phyloP scores from a whole-genome alignment of 2,797 vertebrate genomes.

The Rhynchotus rufescens region DNA sequence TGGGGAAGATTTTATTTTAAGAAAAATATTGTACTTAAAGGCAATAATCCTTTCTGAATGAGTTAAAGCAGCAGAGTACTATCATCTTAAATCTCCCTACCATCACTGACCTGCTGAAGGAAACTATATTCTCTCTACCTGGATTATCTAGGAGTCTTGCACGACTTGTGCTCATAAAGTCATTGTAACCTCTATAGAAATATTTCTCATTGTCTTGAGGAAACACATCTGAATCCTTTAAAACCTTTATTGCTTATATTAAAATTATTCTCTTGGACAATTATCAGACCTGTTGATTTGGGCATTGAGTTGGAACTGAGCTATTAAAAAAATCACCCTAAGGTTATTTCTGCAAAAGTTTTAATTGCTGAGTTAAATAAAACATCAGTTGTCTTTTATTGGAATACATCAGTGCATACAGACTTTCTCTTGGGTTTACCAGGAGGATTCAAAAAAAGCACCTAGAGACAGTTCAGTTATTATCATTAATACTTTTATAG shows the following conservation, averaged over 20 bases:
- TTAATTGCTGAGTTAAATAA: slow-evolving; percentile 69
- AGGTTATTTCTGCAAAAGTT: slow-evolving; percentile 46
- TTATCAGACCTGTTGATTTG: slow-evolving; percentile 18
- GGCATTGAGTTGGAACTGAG: slow-evolving; percentile 35
- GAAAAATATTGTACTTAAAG: neutral
- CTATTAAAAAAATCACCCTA: slow-evolving; percentile 30
- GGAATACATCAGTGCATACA: slow-evolving; percentile 23
- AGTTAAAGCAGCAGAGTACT: neutral
- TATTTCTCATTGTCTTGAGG: neutral
- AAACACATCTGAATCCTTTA: slow-evolving; percentile 1
- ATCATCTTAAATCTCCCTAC: neutral
- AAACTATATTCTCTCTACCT: neutral
- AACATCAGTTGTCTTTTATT: slow-evolving; percentile 62
- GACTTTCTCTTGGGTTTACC: slow-evolving; percentile 22
- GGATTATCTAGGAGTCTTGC: neutral
- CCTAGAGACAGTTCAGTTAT: slow-evolving; percentile 26
- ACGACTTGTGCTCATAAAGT: neutral
- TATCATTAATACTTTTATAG: slow-evolving; percentile 31
- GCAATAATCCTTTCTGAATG: neutral
- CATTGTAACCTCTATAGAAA: slow-evolving; percentile 19
- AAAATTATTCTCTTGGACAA: slow-evolving; percentile 57
- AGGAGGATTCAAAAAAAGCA: neutral
- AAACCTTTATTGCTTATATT: slow-evolving; percentile 48
- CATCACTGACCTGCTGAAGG: neutral
- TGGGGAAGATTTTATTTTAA: neutral